Evolutionary conservation across 2,888 invertebrate species (phyloP), one percentile per base, ranked within the genome.

Genomic region (Sipha maydis): DNA sequence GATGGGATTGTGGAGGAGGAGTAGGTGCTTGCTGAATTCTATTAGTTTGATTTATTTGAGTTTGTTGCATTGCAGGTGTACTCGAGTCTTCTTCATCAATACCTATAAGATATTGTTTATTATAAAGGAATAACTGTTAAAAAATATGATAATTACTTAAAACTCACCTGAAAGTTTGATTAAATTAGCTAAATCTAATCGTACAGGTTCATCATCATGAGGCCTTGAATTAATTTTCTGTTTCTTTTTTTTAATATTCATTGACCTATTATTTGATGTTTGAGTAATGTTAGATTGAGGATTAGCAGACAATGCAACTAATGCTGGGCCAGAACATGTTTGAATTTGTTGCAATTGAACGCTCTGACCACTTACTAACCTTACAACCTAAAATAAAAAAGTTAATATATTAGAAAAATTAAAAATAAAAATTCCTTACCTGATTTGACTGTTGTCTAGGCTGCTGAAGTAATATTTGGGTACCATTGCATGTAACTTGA

Each of bases 161-260:
- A 34, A 78, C 91, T 91, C 90, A 92, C 95, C 94, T 82, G 95
- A 95, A 89, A 95, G 93, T 92, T 95, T 95, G 94, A 95, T 95
- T 71, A 95, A 94, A 92, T 95, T 95, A 85, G 95, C 95, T 90
- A 95, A 93, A 92, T 95, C 95, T 85, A 95, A 91, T 91, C 94
- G 77, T 69, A 89, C 89, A 48, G 93, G 93, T 61, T 93, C 93
- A 54, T 93, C 93, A 90, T 93, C 92, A n/a, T 75, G 88, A 34
- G 88, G 75, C n/a, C 75, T 88, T 67, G 88, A 88, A 67, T 88
- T 25, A 25, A 88, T 82, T 89, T 93, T 93, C 90, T 93, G 93
- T 83, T 93, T 92, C 90, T 93, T 93, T 90, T 93, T 93, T 56
- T 89, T 90, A 69, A 88, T 83, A 80, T 83, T 76, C 31, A 89